Percentiles rank a stretch among this genome's conserved stretches.
Conservation (phyloP, 2,113 vertebrate genomes). For the Bothrops jararaca region DNA sequence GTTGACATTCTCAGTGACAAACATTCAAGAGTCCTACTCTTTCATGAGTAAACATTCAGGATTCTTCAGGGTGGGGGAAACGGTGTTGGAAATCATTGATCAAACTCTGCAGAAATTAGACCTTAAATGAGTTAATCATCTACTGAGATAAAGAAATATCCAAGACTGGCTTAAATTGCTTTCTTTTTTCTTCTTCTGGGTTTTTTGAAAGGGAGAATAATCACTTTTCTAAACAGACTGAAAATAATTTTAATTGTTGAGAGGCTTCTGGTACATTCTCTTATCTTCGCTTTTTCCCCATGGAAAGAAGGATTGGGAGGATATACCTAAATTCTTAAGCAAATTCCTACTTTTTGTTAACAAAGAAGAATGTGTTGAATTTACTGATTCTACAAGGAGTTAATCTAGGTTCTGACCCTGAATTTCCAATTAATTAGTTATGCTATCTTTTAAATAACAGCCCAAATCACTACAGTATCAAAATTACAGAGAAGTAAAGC, state of each 20-base stretch:
- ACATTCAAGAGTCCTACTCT: background rate
- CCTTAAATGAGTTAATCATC: background rate
- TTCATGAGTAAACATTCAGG: background rate
- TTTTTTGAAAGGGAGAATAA: background rate
- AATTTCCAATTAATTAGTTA: background rate
- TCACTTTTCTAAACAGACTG: background rate
- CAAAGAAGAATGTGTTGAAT: background rate
- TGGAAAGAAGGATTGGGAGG: background rate
- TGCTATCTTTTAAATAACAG: background rate
- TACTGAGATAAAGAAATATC: background rate
- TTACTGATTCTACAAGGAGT: background rate
- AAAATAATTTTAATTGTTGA: background rate
- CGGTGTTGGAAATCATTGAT: slow-evolving; percentile 19
- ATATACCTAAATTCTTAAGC: background rate
- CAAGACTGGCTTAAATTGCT: background rate
- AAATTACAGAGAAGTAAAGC: background rate
- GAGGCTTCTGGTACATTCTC: background rate
- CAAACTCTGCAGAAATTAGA: background rate
- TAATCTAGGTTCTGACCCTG: background rate
- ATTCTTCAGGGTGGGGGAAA: background rate
- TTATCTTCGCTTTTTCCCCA: background rate
- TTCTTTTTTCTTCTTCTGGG: background rate
- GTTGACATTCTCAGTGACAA: slow-evolving; percentile 13
- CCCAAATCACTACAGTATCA: background rate
- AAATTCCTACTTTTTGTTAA: background rate